These are phyloP conservation scores for Sipha flava DNA, from an alignment of 1,140 invertebrate species.

Conservation along the genomic window DNA sequence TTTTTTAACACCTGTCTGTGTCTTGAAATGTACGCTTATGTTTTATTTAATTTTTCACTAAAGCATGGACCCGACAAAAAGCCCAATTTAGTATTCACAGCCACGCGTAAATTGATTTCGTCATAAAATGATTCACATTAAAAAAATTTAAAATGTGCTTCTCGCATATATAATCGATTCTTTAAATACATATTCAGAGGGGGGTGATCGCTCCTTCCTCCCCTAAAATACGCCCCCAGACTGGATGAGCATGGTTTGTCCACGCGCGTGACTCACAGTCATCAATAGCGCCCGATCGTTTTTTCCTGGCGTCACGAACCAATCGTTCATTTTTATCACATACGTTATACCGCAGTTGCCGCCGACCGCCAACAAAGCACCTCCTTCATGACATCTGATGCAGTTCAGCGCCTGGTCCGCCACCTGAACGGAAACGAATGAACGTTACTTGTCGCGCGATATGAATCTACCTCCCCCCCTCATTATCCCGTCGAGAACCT, in stretches of 20 bases:
- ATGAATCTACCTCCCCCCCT: background rate
- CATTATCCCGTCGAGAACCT: slow-evolving; percentile 51
- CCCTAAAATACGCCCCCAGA: too few species aligned
- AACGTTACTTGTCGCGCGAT: background rate
- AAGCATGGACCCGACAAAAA: too few species aligned
- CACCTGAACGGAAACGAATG: slow-evolving; percentile 43
- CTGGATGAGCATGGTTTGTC: background rate
- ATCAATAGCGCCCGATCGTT: slow-evolving; percentile 82
- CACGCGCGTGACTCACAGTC: slow-evolving; percentile 56
- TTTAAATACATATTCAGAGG: too few species aligned
- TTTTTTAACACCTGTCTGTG: too few species aligned
- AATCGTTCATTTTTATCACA: slow-evolving; percentile 76
- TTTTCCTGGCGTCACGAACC: slow-evolving; percentile 65
- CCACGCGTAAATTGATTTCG: too few species aligned
- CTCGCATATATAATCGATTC: too few species aligned
- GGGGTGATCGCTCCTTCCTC: too few species aligned
- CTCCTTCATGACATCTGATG: slow-evolving; percentile 55
- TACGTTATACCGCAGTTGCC: slow-evolving; percentile 75
- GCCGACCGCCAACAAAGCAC: slow-evolving; percentile 73
- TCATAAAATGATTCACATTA: too few species aligned
- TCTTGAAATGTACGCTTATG: too few species aligned
- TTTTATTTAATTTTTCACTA: too few species aligned
- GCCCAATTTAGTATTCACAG: too few species aligned
- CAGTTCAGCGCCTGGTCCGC: slow-evolving; percentile 56
- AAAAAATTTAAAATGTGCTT: too few species aligned